phyloP scores from a whole-genome alignment of 1,140 invertebrate species.

The Bathynomus jamesi region DNA sequence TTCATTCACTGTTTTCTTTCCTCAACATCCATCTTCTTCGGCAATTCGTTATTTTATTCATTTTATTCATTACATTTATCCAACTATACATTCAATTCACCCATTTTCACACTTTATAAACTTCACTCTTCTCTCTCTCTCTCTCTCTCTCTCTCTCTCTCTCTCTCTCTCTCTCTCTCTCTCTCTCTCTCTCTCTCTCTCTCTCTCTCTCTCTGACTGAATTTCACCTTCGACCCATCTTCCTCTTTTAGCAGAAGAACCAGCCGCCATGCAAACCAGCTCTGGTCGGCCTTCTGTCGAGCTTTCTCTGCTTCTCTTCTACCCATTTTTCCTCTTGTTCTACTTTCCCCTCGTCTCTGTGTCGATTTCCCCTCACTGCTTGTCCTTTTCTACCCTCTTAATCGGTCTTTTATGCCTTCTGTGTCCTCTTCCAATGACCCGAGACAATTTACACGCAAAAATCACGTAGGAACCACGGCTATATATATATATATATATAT shows the following conservation, averaged over 20 bases:
- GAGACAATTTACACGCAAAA: background rate
- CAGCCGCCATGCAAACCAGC: constrained; percentile 15
- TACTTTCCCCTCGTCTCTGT: background rate
- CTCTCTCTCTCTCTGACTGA: background rate
- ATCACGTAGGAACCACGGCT: background rate
- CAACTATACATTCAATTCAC: background rate
- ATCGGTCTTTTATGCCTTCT: background rate
- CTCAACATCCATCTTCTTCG: no score
- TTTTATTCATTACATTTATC: background rate
- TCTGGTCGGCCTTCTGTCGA: background rate
- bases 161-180: background rate
- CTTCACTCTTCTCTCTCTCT: background rate
- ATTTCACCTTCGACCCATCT: background rate
- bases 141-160: background rate
- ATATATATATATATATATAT: background rate
- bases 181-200: background rate
- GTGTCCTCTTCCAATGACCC: background rate
- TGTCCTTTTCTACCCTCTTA: background rate
- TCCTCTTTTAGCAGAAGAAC: constrained; percentile 4
- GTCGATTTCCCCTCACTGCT: background rate
- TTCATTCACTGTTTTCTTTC: background rate
- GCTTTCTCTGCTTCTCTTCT: background rate
- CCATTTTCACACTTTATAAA: background rate
- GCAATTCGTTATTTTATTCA: background rate
- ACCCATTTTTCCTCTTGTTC: background rate